Base-by-base conservation (phyloP, 2,888 invertebrate genomes). In the Troides helena region DNA sequence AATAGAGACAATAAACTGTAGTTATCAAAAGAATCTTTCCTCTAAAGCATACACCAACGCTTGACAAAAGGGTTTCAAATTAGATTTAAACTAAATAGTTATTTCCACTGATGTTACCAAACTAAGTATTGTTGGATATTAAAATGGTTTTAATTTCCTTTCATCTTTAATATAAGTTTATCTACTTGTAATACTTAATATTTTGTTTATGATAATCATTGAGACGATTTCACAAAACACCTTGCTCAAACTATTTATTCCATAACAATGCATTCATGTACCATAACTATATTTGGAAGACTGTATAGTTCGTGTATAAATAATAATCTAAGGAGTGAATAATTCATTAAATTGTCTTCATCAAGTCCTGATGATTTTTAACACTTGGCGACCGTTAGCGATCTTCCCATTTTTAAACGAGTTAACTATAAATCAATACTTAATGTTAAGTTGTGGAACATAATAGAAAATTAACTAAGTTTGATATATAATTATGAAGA, bases 301-400 rank as follows among this genome's bases (percentile, higher is more conserved):
- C 70, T 70, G 70, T 69, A 69, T 62, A 62, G 56, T 66, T 69
- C 36, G n/a, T 66, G 69, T 59, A 63, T 62, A 66, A 59, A 66
- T 60, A 62, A 61, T 25, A 43, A 4, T 50, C 14, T 63, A 66
- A 63, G 59, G 23, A 59, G 39, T 62, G 68, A 63, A 30, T 70
- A 70, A 53, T 18, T 58, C 23, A 58, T 23, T 25, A 58, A 53
- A 58, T 58, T 58, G 57, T 58, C 23, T 58, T 58, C 10, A 50
- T 64, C 25, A 64, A 25, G n/a, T 30, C 53, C 8, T 14, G 23
- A 21, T 58, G 18, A 6, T n/a, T 14, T 14, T n/a, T 53, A 53
- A 53, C 53, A 53, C 53, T 53, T 53, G 0, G 53, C 53, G n/a
- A 53, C n/a, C 18, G 10, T n/a, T 5, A 6, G 53, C 18, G 5